These are phyloP conservation scores for Ursus arctos DNA, from an alignment of 2,113 vertebrate species.

Conservation along the genomic window DNA sequence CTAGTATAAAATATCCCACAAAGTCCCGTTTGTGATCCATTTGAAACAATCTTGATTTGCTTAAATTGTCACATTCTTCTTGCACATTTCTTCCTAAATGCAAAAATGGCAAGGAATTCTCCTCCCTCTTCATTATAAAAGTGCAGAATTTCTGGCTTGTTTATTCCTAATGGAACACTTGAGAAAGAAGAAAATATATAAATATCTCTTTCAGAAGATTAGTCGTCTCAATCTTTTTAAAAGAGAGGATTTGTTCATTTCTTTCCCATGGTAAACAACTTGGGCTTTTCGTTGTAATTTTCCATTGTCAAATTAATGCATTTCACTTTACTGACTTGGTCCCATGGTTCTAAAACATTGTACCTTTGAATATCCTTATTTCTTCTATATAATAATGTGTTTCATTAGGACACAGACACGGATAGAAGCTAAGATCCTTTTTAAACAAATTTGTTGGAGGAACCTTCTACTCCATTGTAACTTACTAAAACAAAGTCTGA, in stretches of 20 bases:
- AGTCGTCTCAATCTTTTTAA: constrained; percentile 73
- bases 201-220: constrained; percentile 82
- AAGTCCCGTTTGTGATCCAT: constrained; percentile 84
- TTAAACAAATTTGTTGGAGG: neutral
- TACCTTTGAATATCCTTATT: constrained; percentile 72
- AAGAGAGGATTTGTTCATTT: constrained; percentile 75
- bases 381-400: constrained; percentile 45
- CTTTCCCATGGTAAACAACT: constrained; percentile 64
- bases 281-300: constrained; percentile 58
- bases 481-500: neutral
- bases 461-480: neutral
- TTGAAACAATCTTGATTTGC: constrained; percentile 84
- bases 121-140: constrained; percentile 80
- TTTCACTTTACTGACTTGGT: constrained; percentile 75
- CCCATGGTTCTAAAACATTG: constrained; percentile 66
- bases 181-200: constrained; percentile 74
- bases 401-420: neutral
- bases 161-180: constrained; percentile 82
- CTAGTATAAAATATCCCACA: constrained; percentile 83
- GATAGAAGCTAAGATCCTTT: constrained; percentile 59
- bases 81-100: constrained; percentile 81
- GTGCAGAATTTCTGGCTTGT: constrained; percentile 66
- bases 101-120: constrained; percentile 75
- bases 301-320: constrained; percentile 72
- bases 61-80: constrained; percentile 84